Conservation (phyloP, 1,140 invertebrate species). For the Drosophila lini region DNA sequence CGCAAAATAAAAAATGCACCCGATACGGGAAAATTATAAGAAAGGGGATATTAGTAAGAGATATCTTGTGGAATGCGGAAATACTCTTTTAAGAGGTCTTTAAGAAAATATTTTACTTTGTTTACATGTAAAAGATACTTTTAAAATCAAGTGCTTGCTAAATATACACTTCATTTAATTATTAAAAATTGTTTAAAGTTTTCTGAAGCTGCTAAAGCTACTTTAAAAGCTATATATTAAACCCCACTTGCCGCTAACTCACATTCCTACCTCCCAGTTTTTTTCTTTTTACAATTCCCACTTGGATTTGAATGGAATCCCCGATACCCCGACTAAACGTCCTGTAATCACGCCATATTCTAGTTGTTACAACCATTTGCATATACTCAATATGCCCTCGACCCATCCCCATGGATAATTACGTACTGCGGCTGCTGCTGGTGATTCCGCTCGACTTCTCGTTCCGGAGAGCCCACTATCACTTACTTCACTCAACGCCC, state of each 20-base stretch:
- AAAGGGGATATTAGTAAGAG: conserved; percentile 32
- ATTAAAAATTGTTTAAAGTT: not conserved
- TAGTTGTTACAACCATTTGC: conserved; percentile 52
- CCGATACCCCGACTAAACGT: conserved; percentile 12
- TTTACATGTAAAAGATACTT: not conserved
- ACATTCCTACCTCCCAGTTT: not conserved
- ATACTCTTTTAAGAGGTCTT: not conserved
- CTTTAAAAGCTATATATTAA: not conserved
- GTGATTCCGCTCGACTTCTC: conserved; percentile 26
- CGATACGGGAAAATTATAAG: conserved; percentile 40
- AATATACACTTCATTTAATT: not conserved
- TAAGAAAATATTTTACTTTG: not conserved
- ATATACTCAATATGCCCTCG: conserved; percentile 28
- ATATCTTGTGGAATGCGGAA: not conserved
- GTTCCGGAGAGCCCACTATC: conserved; percentile 64
- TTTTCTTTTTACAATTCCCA: not conserved
- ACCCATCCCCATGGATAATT: conserved; percentile 55
- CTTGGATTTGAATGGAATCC: not conserved
- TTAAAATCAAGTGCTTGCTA: not conserved
- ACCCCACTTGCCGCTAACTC: not conserved
- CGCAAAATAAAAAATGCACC: conserved; percentile 53
- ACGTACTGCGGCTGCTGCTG: conserved; percentile 43
- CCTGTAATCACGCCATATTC: conserved; percentile 51
- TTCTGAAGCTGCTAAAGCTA: not conserved
- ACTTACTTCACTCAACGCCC: conserved; percentile 79